Percentiles rank a stretch among this genome's conserved stretches.
phyloP scores from a whole-genome alignment of 1,140 invertebrate species.

The Laupala kohalensis region DNA sequence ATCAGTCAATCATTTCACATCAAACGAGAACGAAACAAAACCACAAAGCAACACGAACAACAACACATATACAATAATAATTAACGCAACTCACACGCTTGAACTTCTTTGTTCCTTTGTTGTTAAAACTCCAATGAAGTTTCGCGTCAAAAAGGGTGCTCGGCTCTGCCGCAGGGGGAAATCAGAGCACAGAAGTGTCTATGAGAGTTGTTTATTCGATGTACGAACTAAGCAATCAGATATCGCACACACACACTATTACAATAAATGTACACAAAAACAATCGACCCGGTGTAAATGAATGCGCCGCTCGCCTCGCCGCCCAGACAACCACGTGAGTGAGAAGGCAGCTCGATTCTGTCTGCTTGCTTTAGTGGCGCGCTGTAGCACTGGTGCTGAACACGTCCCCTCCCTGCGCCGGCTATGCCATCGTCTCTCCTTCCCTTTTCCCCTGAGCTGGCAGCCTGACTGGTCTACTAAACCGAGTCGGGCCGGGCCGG shows the following conservation, averaged over 20 bases:
- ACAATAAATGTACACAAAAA: neutral
- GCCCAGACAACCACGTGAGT: neutral
- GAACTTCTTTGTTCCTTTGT: neutral
- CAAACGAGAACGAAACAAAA: neutral
- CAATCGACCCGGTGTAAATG: neutral
- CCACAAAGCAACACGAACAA: neutral
- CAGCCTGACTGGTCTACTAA: neutral
- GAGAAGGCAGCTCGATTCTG: neutral
- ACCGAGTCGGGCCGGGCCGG: neutral
- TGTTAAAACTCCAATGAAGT: neutral
- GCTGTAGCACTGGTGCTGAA: neutral
- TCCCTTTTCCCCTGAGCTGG: neutral
- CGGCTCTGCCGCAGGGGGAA: neutral
- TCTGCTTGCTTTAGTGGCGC: neutral
- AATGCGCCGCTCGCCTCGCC: neutral
- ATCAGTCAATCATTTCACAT: neutral
- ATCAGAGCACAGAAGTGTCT: neutral
- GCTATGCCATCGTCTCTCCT: neutral
- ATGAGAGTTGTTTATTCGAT: neutral
- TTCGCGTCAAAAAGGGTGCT: neutral
- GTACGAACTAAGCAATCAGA: neutral
- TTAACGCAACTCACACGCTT: neutral
- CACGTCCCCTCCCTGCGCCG: no score
- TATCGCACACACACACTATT: neutral
- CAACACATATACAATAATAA: neutral